Conservation (phyloP, 2,888 invertebrate genomes). For the Poecilobothrus nobilitatus region DNA sequence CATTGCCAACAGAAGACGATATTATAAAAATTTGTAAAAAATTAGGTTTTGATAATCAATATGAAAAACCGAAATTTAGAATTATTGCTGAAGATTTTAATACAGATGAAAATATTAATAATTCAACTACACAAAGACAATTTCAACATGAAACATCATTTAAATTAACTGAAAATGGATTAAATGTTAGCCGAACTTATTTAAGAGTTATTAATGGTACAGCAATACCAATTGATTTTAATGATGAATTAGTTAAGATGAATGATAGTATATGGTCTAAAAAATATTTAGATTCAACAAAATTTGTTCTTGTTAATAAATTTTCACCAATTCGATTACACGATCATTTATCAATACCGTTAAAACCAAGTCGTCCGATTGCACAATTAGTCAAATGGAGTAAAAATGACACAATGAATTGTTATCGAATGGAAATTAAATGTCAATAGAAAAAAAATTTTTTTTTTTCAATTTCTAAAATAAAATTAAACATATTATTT, state of each 20-base stretch:
- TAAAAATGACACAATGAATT: slow-evolving; percentile 35
- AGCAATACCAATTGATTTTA: neutral
- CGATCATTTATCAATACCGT: slow-evolving; percentile 33
- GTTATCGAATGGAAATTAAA: slow-evolving; percentile 38
- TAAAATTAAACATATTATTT: neutral
- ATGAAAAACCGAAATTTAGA: slow-evolving; percentile 33
- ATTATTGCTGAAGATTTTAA: slow-evolving; percentile 34
- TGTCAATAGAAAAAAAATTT: slow-evolving; percentile 27
- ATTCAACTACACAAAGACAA: neutral
- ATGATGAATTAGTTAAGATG: neutral
- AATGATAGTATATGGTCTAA: neutral
- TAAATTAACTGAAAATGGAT: neutral
- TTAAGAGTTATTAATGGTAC: neutral
- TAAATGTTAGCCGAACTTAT: neutral
- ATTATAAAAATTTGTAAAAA: slow-evolving; percentile 50
- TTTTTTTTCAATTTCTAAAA: too few species aligned
- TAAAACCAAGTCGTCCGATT: slow-evolving; percentile 41
- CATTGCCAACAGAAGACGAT: slow-evolving; percentile 47
- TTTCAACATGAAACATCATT: neutral
- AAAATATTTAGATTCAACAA: slow-evolving; percentile 35
- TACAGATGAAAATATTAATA: slow-evolving; percentile 29
- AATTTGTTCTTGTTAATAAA: slow-evolving; percentile 37
- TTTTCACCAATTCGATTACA: slow-evolving; percentile 40
- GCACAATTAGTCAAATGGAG: slow-evolving; percentile 40
- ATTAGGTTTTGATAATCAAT: slow-evolving; percentile 50